Percentiles rank a stretch among this genome's conserved stretches.
phyloP scores from a whole-genome alignment of 2,888 invertebrate genomes.

The Sminthurides aquaticus region DNA sequence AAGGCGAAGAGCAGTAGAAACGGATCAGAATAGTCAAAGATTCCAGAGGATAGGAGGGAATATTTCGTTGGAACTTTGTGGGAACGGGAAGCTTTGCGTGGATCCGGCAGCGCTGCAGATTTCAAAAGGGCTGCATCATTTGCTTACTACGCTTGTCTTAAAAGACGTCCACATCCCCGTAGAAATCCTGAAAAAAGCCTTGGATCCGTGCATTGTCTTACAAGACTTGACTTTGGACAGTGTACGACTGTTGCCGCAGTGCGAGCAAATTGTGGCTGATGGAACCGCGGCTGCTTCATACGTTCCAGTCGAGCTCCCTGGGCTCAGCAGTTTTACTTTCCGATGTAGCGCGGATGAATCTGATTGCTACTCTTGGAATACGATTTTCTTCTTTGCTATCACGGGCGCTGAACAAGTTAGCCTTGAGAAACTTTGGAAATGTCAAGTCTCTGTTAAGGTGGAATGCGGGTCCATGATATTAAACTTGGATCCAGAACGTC shows the following conservation, averaged over 20 bases:
- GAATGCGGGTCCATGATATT: not conserved
- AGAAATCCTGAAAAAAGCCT: not conserved
- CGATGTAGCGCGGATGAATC: slow-evolving; percentile 2
- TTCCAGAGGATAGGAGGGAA: not conserved
- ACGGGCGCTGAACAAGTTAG: not conserved
- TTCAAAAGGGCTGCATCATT: not conserved
- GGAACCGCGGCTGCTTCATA: not conserved
- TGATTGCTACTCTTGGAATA: slow-evolving; percentile 6
- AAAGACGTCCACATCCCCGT: slow-evolving; percentile 1
- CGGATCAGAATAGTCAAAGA: too few relatives aligned
- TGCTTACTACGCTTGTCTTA: not conserved
- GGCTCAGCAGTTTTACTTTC: slow-evolving; percentile 2
- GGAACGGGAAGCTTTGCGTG: not conserved
- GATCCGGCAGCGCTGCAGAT: not conserved
- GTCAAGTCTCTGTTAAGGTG: slow-evolving; percentile 2
- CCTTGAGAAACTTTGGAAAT: slow-evolving; percentile 1
- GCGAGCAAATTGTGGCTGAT: not conserved
- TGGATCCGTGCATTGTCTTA: slow-evolving; percentile 8
- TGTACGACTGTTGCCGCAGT: not conserved
- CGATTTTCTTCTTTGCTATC: slow-evolving; percentile 11
- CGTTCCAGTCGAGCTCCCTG: not conserved
- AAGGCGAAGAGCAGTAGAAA: too few relatives aligned
- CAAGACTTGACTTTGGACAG: slow-evolving; percentile 1
- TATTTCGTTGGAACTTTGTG: not conserved
- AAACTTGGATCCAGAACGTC: not conserved